Percentiles rank a stretch among this genome's conserved stretches.
These are phyloP conservation scores for Polymixis flavicincta DNA, from an alignment of 2,888 invertebrate genomes.

Conservation along the genomic window DNA sequence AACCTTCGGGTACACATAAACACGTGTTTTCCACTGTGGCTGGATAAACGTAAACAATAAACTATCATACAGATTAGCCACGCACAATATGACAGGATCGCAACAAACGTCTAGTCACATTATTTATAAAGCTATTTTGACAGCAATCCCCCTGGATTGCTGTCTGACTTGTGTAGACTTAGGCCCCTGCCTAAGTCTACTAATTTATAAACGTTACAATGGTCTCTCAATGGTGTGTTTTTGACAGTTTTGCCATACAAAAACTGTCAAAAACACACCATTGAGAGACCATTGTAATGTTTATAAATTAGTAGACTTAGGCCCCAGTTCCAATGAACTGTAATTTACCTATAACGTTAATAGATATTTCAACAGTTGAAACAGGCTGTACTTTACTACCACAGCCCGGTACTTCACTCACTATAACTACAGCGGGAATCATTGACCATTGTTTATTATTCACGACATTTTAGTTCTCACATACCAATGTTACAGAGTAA, in stretches of 20 bases:
- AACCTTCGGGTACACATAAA: not conserved
- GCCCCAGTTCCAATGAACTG: not conserved
- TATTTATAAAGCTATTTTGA: not conserved
- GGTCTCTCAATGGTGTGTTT: too few relatives aligned
- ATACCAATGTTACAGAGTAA: not conserved
- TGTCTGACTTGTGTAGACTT: too few relatives aligned
- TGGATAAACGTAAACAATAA: not conserved
- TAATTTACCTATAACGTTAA: not conserved
- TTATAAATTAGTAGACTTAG: too few relatives aligned
- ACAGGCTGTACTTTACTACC: not conserved
- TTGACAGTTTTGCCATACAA: too few relatives aligned
- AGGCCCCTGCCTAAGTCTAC: too few relatives aligned
- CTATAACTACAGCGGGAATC: not conserved
- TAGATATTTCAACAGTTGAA: not conserved
- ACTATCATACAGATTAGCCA: not conserved
- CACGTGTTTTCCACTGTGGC: conserved; percentile 7
- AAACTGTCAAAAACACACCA: too few relatives aligned
- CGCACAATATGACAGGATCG: not conserved
- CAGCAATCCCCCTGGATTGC: too few relatives aligned
- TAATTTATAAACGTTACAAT: too few relatives aligned
- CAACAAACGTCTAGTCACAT: not conserved
- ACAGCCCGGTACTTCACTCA: not conserved
- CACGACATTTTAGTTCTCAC: not conserved
- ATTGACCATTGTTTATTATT: conserved; percentile 4
- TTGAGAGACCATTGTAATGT: too few relatives aligned